Base-by-base conservation (phyloP, 2,797 vertebrate species). In the Amblyopsis hoosieri region DNA sequence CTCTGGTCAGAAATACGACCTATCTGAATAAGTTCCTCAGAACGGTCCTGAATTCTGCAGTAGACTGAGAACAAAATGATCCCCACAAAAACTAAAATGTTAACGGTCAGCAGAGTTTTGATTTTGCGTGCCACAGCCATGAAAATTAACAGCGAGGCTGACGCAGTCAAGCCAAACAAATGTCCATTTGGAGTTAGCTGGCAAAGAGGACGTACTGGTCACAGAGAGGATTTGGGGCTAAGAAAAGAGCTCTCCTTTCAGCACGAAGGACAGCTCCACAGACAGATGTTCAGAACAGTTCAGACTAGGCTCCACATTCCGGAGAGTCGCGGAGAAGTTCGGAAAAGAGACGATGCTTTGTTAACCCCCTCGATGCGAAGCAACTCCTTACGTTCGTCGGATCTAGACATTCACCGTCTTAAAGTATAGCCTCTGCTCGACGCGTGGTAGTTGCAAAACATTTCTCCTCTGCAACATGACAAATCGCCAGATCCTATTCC, bases 101-200 rank as follows among this genome's bases (percentile, higher is more conserved):
- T 99, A 80, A 99, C 95, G 77, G 97, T 98, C 94, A 99, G 94
- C 94, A 99, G 94, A 95, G 97, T 98, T 95, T 95, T 96, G 89
- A 98, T 96, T 92, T 94, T 98, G 88, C 97, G 94, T 94, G 97
- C 96, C 93, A 96, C 94, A 92, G 97, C 97, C 97, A 98, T 99
- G 92, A 91, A 93, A 91, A 70, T 80, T 62, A 53, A 46, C 60
- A 4, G 80, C 85, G 80, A 71, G 85, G 85, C 88, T 73, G 89
- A 87, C 85, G 81, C 85, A 86, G 90, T 91, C 89, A 86, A 90
- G 90, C 89, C 87, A 86, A 67, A 75, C 72, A 80, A 85, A 73
- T 75, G 83, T 89, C 83, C 88, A 71, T 87, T 72, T 54, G 77
- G 0, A 83, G 83, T 73, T 70, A 75, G 31, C 6, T 31, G 33